Evolutionary conservation across 1,140 invertebrate species (phyloP), one percentile per base, ranked within the genome.

Genomic region (Anthonomus grandis): DNA sequence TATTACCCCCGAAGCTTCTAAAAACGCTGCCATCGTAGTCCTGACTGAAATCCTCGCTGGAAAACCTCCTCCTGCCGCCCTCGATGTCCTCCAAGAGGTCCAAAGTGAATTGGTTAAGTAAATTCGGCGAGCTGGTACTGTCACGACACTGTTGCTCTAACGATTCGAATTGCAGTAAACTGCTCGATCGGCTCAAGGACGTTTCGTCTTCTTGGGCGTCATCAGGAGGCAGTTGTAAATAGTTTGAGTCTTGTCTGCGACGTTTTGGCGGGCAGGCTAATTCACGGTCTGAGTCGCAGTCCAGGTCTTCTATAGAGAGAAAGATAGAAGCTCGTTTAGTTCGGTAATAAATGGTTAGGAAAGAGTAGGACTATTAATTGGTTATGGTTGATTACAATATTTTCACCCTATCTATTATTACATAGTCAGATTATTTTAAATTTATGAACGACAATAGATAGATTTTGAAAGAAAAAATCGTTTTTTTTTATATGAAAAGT

Each of bases 141-240:
- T 71, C 64, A 54, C 79, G 79, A 65, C 83, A 87, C 27, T 84
- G 85, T 57, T 83, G 79, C 64, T 89, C 86, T 44, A 91, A 73
- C 0, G 82, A 87, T 70, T 91, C 89, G 69, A 91, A 91, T 70
- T 90, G 88, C 19, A 90, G 76, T 21, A 91, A 75, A 48, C 86
- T 89, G 34, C 85, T 87, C 19, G 87, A 88, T 39, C 88, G 79
- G 49, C 81, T 83, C 4, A 84, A 70, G 64, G 83, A 71, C n/a
- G 79, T 79, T 42, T 76, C 75, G 70, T 81, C 75, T n/a, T n/a
- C n/a, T n/a, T n/a, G n/a, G n/a, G n/a, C n/a, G 8, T 71, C 66
- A 69, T 81, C 69, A 38, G 76, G 73, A 73, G 72, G 22, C 71
- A 77, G 24, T 62, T 27, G 42, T 66, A 73, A 58, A 53, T 66